Conservation (phyloP, 2,797 vertebrate species). For the Graptemys geographica region DNA sequence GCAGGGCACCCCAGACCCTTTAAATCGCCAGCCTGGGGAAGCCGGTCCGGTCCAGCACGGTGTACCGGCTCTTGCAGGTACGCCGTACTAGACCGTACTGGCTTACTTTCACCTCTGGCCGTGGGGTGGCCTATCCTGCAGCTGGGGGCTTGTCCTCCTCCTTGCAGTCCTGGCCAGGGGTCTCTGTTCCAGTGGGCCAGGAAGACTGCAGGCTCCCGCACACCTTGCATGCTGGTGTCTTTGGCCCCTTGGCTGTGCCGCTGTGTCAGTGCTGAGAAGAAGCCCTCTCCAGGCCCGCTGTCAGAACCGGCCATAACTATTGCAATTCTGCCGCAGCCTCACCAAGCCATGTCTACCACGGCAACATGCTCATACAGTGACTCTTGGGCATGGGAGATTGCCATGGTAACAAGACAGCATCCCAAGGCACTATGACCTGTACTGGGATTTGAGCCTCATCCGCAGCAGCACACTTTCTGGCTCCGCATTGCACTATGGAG, state of each 20-base stretch:
- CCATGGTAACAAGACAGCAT: neutral
- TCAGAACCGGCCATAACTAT: neutral
- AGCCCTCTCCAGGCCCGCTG: neutral
- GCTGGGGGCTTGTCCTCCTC: neutral
- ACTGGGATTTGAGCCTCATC: neutral
- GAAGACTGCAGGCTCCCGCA: neutral
- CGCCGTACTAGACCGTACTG: no score
- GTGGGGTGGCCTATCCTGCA: neutral
- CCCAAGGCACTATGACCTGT: neutral
- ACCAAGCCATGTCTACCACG: neutral
- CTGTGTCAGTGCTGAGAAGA: neutral
- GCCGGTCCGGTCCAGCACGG: no score
- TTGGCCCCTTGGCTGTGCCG: neutral
- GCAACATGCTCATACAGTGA: neutral
- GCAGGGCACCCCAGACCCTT: no score
- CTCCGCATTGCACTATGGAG: neutral
- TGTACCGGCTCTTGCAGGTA: no score
- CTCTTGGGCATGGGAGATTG: neutral
- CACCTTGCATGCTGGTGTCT: neutral
- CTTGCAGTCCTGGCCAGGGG: neutral
- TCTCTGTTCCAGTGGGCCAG: neutral
- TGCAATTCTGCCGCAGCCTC: neutral
- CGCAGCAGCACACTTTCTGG: neutral
- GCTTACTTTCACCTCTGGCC: no score
- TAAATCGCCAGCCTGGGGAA: no score